Evolutionary conservation across 2,113 vertebrate genomes (phyloP).

Genomic region (Athene cunicularia): DNA sequence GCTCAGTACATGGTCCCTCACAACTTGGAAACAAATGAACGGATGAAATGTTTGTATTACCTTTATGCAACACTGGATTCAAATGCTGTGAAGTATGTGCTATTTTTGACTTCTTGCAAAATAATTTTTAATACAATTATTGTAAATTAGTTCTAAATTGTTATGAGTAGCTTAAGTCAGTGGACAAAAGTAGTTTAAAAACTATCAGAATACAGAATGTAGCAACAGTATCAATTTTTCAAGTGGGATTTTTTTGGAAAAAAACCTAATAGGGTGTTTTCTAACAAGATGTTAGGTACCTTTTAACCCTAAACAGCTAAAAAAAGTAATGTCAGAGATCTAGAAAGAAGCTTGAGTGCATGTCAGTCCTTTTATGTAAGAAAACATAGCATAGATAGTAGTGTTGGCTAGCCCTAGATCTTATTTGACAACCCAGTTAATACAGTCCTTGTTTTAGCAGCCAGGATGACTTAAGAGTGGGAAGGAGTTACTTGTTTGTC

Average conservation of each 20-base stretch:
- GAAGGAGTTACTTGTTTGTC: background rate
- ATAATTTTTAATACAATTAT: background rate
- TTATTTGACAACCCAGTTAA: background rate
- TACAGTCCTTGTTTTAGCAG: background rate
- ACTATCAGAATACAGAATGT: background rate
- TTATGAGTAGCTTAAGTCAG: background rate
- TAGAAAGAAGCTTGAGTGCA: background rate
- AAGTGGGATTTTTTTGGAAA: background rate
- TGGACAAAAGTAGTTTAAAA: background rate
- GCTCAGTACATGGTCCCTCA: constrained; percentile 98
- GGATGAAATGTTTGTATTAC: constrained; percentile 98
- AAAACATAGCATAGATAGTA: background rate
- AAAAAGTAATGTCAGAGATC: background rate
- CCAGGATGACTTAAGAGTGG: background rate
- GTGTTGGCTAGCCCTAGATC: background rate
- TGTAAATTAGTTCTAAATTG: background rate
- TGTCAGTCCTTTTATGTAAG: background rate
- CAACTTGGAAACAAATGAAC: constrained; percentile 91
- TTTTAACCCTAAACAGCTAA: background rate
- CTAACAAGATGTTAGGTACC: background rate
- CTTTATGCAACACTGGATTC: constrained; percentile 94
- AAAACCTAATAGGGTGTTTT: background rate
- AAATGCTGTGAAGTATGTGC: constrained; percentile 94
- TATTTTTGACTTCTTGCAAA: background rate
- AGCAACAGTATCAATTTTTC: background rate